phyloP scores from a whole-genome alignment of 2,113 vertebrate species.

The Calyptomena viridis region DNA sequence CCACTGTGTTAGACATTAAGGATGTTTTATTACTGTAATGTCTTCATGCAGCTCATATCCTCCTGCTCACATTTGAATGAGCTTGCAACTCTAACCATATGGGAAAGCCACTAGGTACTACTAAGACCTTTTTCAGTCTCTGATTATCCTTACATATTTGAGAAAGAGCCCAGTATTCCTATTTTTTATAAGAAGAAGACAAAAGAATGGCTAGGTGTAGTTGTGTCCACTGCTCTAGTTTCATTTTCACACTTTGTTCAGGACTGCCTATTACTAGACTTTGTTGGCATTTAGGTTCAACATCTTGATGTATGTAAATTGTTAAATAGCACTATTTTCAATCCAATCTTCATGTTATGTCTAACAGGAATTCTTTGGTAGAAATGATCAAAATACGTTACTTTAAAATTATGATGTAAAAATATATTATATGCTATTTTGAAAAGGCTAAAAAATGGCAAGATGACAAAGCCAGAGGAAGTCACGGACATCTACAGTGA shows the following conservation, averaged over 20 bases:
- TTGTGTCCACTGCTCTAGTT: not conserved
- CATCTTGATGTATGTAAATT: not conserved
- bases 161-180: not conserved
- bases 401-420: not conserved
- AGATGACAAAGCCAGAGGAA: not conserved
- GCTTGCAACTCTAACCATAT: constrained; percentile 7
- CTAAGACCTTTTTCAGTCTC: not conserved
- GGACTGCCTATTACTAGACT: not conserved
- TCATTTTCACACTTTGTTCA: not conserved
- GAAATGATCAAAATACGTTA: not conserved
- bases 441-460: not conserved
- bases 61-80: constrained; percentile 8
- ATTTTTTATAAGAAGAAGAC: not conserved
- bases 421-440: not conserved
- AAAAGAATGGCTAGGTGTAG: not conserved
- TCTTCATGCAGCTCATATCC: not conserved
- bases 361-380: not conserved
- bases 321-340: not conserved
- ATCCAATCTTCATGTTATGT: not conserved
- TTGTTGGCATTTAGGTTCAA: not conserved
- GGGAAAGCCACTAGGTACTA: not conserved
- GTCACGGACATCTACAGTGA: not conserved
- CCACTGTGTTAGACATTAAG: not conserved
- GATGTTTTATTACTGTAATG: constrained; percentile 2
- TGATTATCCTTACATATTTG: not conserved